Evolutionary conservation across 2,888 invertebrate genomes (phyloP).

Genomic region (Drosophila crucigera): DNA sequence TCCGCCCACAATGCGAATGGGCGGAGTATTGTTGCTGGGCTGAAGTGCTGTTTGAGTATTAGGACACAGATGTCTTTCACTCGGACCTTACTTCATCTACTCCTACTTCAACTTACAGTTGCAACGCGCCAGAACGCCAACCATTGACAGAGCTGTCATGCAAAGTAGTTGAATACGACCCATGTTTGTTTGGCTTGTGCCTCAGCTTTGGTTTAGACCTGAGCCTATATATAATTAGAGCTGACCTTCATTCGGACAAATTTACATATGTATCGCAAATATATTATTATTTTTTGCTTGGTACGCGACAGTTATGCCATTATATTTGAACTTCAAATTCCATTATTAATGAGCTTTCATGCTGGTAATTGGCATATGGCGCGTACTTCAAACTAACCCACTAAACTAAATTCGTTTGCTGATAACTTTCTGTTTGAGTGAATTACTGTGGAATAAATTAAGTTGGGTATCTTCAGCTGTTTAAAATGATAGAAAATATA

Average conservation of each 20-base stretch:
- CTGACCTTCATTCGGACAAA: constrained; percentile 41
- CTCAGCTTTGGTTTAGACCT: constrained; percentile 6
- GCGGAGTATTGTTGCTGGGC: constrained; percentile 26
- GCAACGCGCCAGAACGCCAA: constrained; percentile 20
- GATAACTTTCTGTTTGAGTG: constrained; percentile 8
- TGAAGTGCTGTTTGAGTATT: constrained; percentile 46
- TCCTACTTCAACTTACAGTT: constrained; percentile 49
- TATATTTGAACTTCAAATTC: constrained; percentile 75
- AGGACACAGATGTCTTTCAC: background rate
- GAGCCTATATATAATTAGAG: constrained; percentile 33
- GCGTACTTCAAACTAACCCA: constrained; percentile 21
- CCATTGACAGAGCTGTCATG: constrained; percentile 26
- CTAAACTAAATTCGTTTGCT: constrained; percentile 1
- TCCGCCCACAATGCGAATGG: constrained; percentile 81
- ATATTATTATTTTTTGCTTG: constrained; percentile 12
- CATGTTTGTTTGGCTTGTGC: constrained; percentile 54
- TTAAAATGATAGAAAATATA: background rate
- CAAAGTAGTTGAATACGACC: constrained; percentile 34
- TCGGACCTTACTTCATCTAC: no score
- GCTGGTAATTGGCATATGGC: constrained; percentile 59
- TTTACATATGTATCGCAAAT: constrained; percentile 66
- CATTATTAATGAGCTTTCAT: constrained; percentile 50
- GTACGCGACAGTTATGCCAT: constrained; percentile 60
- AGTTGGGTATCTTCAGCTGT: background rate
- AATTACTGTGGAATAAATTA: background rate